A percentile compares a stretch with the other conserved stretches of the same genome.
These are phyloP conservation scores for Clinocottus analis DNA, from an alignment of 2,113 vertebrate species.

Conservation along the genomic window DNA sequence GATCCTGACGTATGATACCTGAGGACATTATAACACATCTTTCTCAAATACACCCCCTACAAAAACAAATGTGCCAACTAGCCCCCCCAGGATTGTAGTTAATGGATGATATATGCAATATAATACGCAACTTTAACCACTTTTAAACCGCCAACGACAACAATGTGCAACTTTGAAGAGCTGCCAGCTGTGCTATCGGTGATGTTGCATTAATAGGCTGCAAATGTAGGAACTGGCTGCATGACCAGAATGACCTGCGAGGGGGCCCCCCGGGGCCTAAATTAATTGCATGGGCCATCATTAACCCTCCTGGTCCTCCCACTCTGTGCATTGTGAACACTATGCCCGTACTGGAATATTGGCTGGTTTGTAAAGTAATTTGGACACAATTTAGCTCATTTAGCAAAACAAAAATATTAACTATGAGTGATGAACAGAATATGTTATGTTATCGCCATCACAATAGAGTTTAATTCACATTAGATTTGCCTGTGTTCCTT, in stretches of 20 bases:
- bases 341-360: background rate
- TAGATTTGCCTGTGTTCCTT: background rate
- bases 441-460: background rate
- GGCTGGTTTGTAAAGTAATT: background rate
- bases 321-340: background rate
- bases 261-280: background rate
- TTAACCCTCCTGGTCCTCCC: conserved; percentile 9
- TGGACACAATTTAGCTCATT: background rate
- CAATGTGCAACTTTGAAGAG: conserved; percentile 17
- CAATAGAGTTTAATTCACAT: background rate
- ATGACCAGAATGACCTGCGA: conserved; percentile 8
- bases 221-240: conserved; percentile 24
- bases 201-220: conserved; percentile 28
- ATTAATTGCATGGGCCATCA: background rate
- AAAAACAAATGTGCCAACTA: conserved; percentile 10
- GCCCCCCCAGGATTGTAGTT: conserved; percentile 2
- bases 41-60: conserved; percentile 19
- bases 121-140: background rate
- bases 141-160: conserved; percentile 29
- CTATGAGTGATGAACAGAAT: background rate
- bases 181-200: conserved; percentile 5
- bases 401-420: background rate
- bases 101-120: conserved; percentile 4
- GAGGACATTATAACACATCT: conserved; percentile 14
- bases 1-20: conserved; percentile 30